Evolutionary conservation across 2,797 vertebrate genomes (phyloP).

Genomic region (Telmatherina bonti): DNA sequence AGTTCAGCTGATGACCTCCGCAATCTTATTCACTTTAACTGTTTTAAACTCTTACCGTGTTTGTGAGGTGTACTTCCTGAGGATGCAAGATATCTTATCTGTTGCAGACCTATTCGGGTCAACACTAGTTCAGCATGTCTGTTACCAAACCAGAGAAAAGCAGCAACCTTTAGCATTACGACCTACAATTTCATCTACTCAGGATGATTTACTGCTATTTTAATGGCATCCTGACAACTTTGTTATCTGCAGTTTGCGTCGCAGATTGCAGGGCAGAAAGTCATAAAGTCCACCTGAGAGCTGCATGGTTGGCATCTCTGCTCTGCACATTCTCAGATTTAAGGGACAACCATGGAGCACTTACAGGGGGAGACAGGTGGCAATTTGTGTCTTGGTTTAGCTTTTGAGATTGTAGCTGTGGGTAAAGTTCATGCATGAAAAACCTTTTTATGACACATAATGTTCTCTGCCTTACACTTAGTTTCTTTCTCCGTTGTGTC

Average conservation of each 20-base stretch:
- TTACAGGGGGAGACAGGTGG: not conserved
- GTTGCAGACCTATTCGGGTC: slow-evolving; percentile 62
- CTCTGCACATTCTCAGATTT: slow-evolving; percentile 7
- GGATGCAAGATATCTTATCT: slow-evolving; percentile 70
- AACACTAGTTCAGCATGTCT: slow-evolving; percentile 60
- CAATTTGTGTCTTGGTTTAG: slow-evolving; percentile 33
- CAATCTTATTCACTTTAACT: slow-evolving; percentile 31
- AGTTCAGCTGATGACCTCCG: slow-evolving; percentile 30
- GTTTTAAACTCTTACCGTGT: slow-evolving; percentile 48
- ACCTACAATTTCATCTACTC: slow-evolving; percentile 46
- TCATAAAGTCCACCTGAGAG: slow-evolving; percentile 60
- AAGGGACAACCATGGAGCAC: slow-evolving; percentile 5
- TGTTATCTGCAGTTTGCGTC: slow-evolving; percentile 47
- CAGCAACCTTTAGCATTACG: slow-evolving; percentile 64
- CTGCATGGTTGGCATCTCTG: slow-evolving; percentile 12
- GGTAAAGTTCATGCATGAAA: slow-evolving; percentile 44
- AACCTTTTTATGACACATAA: slow-evolving; percentile 25
- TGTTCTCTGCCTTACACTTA: slow-evolving; percentile 17
- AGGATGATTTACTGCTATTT: slow-evolving; percentile 45
- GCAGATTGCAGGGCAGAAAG: slow-evolving; percentile 22
- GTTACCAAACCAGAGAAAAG: slow-evolving; percentile 29
- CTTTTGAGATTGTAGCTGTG: slow-evolving; percentile 12
- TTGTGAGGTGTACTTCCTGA: slow-evolving; percentile 64
- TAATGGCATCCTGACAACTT: slow-evolving; percentile 55
- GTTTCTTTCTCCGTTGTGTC: not conserved